Evolutionary conservation across 2,797 vertebrate species (phyloP).

Genomic region (Psittacula derbiana): DNA sequence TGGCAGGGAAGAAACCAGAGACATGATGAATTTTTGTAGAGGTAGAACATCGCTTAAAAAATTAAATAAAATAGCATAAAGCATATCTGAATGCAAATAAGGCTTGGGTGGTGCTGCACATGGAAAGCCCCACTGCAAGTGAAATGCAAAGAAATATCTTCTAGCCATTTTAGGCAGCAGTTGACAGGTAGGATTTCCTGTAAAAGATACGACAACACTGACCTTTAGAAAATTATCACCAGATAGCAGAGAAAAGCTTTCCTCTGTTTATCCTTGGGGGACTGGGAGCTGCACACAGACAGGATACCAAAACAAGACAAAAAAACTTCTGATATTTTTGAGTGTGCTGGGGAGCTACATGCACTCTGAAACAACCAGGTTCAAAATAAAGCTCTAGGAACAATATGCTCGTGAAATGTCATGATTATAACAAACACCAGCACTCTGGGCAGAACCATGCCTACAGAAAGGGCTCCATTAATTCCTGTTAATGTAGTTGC

Average conservation of each 20-base stretch:
- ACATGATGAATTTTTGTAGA: background rate
- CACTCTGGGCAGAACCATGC: background rate
- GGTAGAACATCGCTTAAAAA: background rate
- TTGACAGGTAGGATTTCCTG: conserved; percentile 50
- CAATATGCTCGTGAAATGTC: background rate
- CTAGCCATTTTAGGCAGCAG: background rate
- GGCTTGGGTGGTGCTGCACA: background rate
- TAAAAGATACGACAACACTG: conserved; percentile 46
- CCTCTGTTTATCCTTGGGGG: conserved; percentile 36
- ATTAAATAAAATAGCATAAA: background rate
- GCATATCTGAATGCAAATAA: background rate
- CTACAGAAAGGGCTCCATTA: conserved; percentile 32
- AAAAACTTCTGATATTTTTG: conserved; percentile 10
- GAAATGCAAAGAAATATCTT: conserved; percentile 22
- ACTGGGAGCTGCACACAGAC: background rate
- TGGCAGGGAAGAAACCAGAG: background rate
- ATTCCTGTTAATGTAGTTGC: conserved; percentile 19
- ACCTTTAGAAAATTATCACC: conserved; percentile 65
- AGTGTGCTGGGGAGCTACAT: background rate
- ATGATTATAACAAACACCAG: background rate
- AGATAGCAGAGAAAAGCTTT: conserved; percentile 39
- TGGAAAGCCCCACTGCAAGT: background rate
- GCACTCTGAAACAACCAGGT: background rate
- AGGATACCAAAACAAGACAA: conserved; percentile 41
- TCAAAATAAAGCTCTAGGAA: conserved; percentile 8